Base-by-base conservation (phyloP, 2,797 vertebrate species). In the Potorous gilbertii region DNA sequence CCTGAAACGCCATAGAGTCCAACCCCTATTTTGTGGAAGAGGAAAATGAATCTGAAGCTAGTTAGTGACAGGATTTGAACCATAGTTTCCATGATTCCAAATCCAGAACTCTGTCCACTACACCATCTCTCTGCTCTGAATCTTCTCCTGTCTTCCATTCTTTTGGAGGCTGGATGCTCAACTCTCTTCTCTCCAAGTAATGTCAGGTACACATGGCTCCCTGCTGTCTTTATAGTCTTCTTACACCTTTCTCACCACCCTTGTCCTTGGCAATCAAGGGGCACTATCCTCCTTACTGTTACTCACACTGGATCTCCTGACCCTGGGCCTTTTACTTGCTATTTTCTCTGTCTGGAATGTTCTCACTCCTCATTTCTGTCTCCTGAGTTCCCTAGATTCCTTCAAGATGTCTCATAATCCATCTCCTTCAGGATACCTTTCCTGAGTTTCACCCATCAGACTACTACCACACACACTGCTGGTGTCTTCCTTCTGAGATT, bases 191-290 rank as follows among this genome's bases (percentile, higher is more conserved):
- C 40, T 50, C 8, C 40, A 27, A 10, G 24, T 50, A 87, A 87
- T 4, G 2, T 50, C 21, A 87, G 74, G 21, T 10, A 27, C 74
- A 50, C 27, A 27, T 11, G 24, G 9, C 40, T 34, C 62, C 62
- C 66, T 4, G 50, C n/a, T 46, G 46, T 3, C n/a, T 24, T 81
- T 40, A 5, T 12, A 34, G 59, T 31, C 59, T 62, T 62, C 29
- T 34, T 46, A 24, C 0, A 24, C 4, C 1, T 74, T 27, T 27
- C 18, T 40, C 0, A 81, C 6, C 6, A 2, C 18, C n/a, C 9
- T 10, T 10, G 8, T 24, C 9, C 18, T 81, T 5, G 40, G 0
- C n/a, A 21, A 24, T 40, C 18, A 81, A 46, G 66, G 3, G 9
- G 24, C 24, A 27, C 24, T 87, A 27, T 40, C 3, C 40, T 87